These are phyloP conservation scores for Anorthoa munda DNA, from an alignment of 2,888 invertebrate genomes.

Conservation along the genomic window DNA sequence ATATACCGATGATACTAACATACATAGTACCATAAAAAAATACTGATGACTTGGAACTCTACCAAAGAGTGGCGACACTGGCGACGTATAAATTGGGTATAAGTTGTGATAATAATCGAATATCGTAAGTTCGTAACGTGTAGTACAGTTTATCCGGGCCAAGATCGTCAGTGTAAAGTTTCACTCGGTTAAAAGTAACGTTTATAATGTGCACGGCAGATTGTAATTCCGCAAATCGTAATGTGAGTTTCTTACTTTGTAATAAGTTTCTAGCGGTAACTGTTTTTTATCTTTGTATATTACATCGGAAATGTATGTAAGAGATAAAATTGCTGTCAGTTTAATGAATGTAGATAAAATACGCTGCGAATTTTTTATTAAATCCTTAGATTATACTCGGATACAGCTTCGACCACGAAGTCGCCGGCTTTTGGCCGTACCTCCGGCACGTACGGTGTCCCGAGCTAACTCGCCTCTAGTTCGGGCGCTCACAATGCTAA, in stretches of 20 bases:
- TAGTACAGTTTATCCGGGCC: constrained; percentile 63
- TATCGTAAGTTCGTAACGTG: constrained; percentile 32
- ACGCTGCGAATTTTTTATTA: constrained; percentile 14
- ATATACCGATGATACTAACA: too few species aligned
- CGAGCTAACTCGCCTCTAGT: too few species aligned
- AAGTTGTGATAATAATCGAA: constrained; percentile 31
- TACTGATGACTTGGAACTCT: background rate
- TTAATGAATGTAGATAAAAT: constrained; percentile 48
- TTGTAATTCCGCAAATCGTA: constrained; percentile 57
- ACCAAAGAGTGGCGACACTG: background rate
- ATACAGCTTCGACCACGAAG: too few species aligned
- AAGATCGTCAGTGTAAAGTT: constrained; percentile 72
- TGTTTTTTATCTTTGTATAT: constrained; percentile 53
- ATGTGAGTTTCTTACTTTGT: constrained; percentile 60
- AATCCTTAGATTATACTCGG: background rate
- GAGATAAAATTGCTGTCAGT: constrained; percentile 47
- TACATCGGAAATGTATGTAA: constrained; percentile 55
- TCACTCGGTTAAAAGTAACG: constrained; percentile 67
- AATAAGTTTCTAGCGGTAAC: constrained; percentile 60
- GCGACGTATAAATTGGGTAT: background rate
- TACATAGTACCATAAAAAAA: too few species aligned
- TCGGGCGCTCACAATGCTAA: too few species aligned
- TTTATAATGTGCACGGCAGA: constrained; percentile 63
- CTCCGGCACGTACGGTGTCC: too few species aligned
- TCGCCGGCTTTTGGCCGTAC: too few species aligned